These are phyloP conservation scores for Tupaia chinensis DNA, from an alignment of 2,113 vertebrate species.

Conservation along the genomic window DNA sequence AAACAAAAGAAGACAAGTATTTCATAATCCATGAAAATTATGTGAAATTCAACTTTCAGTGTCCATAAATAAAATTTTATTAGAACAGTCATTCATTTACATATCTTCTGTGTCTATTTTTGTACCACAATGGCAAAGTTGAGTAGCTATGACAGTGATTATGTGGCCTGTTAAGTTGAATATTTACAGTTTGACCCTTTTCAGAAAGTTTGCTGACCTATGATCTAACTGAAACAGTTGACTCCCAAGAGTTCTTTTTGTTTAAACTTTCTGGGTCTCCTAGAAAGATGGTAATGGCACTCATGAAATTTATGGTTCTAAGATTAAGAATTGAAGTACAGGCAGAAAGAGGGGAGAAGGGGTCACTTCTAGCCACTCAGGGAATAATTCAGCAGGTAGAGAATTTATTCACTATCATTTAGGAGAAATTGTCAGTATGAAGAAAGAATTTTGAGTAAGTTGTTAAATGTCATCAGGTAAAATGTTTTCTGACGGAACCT, in stretches of 20 bases:
- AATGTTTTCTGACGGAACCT: conserved; percentile 30
- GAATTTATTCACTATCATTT: conserved; percentile 26
- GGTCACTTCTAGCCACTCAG: conserved; percentile 4
- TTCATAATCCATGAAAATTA: not conserved
- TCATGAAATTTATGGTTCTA: conserved; percentile 32
- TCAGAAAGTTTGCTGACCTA: conserved; percentile 4
- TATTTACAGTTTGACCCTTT: conserved; percentile 56
- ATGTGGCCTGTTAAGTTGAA: not conserved
- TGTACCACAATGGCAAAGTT: not conserved
- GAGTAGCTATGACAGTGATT: conserved; percentile 42
- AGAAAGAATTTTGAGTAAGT: conserved; percentile 48
- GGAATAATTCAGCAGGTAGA: conserved; percentile 1
- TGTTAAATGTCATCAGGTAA: conserved; percentile 56
- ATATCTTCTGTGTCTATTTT: not conserved
- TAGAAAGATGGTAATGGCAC: not conserved
- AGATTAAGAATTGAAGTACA: conserved; percentile 47
- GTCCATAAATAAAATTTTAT: not conserved
- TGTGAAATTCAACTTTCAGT: conserved; percentile 27
- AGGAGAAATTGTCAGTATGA: conserved; percentile 20
- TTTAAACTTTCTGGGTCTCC: conserved; percentile 42
- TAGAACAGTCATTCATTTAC: conserved; percentile 32
- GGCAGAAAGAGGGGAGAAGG: not conserved
- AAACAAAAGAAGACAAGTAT: not conserved
- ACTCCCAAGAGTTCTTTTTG: not conserved
- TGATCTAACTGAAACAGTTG: conserved; percentile 22